Conservation (phyloP, 2,888 invertebrate species). For the Hetaerina titia region DNA sequence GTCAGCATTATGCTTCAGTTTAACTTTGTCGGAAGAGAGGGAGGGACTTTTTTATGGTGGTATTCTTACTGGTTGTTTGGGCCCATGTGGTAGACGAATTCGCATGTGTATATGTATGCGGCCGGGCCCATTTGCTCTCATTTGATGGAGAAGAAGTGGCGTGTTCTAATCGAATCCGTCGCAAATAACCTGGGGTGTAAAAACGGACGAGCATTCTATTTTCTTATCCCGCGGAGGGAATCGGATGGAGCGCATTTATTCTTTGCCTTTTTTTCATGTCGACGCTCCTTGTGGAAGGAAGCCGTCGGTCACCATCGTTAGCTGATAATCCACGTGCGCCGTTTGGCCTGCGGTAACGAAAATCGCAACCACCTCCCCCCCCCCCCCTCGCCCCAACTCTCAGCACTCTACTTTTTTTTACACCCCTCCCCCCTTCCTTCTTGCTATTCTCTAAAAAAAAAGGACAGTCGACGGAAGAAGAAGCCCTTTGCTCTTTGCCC, state of each 20-base stretch:
- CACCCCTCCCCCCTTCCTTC: neutral
- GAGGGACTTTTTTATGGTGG: neutral
- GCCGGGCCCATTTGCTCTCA: neutral
- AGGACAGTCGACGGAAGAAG: neutral
- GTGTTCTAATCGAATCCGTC: neutral
- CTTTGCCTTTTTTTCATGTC: neutral
- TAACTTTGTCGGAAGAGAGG: neutral
- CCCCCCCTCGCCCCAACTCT: too few species aligned
- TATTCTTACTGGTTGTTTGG: neutral
- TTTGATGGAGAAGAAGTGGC: neutral
- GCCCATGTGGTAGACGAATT: neutral
- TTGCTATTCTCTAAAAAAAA: neutral
- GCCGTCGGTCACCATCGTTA: neutral
- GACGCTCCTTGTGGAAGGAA: neutral
- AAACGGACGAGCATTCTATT: neutral
- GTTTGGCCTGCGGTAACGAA: neutral
- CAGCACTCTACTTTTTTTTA: too few species aligned
- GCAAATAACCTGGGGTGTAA: neutral
- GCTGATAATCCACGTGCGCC: conserved; percentile 2
- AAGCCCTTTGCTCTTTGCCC: neutral
- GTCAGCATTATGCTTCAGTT: neutral
- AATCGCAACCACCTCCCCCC: neutral
- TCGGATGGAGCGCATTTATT: neutral
- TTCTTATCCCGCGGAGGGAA: neutral
- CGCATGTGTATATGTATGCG: neutral